Evolutionary conservation across 2,888 invertebrate genomes (phyloP).

Genomic region (Crematogaster levior): DNA sequence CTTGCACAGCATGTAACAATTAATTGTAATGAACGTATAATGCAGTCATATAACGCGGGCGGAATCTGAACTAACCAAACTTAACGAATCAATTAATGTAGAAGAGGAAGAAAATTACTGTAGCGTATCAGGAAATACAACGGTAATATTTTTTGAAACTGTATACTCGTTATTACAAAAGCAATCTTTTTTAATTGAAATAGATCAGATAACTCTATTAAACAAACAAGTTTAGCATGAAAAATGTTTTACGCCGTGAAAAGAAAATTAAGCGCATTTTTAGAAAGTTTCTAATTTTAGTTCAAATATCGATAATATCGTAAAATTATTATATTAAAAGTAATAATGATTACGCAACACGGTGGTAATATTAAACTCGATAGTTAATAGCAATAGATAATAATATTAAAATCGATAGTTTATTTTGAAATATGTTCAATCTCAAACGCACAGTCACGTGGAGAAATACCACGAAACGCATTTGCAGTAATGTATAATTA

Average conservation of each 20-base stretch:
- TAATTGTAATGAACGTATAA: slow-evolving; percentile 43
- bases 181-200: neutral
- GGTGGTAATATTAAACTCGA: too few species aligned
- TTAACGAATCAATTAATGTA: slow-evolving; percentile 36
- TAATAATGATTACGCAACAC: neutral
- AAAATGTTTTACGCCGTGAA: neutral
- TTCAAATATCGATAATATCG: neutral
- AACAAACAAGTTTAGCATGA: neutral
- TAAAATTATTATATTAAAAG: neutral
- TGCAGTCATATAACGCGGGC: neutral
- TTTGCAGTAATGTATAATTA: slow-evolving; percentile 12
- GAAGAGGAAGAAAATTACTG: slow-evolving; percentile 1
- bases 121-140: neutral
- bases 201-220: neutral
- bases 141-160: slow-evolving; percentile 20
- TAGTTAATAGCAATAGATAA: too few species aligned
- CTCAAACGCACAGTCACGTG: neutral
- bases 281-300: neutral
- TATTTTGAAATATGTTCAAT: neutral
- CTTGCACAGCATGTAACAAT: slow-evolving; percentile 7
- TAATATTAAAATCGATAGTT: neutral
- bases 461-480: neutral
- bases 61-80: slow-evolving; percentile 5
- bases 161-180: neutral
- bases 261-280: neutral